Evolutionary conservation across 1,140 invertebrate genomes (phyloP).

Genomic region (Drosophila quadrilineata): DNA sequence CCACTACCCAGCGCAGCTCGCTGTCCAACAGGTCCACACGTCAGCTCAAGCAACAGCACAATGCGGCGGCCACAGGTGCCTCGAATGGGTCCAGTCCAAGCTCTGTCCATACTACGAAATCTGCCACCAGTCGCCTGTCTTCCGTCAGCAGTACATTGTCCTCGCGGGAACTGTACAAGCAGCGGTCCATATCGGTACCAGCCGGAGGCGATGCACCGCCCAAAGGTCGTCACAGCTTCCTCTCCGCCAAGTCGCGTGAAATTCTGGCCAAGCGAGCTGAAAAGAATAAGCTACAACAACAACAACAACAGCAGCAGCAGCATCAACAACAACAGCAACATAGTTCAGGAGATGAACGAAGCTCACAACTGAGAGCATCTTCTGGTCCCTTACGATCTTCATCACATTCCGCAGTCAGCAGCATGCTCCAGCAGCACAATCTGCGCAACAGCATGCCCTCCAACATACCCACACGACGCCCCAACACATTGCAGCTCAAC

Average conservation of each 20-base stretch:
- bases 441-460: constrained; percentile 69
- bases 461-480: constrained; percentile 73
- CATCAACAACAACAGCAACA: constrained; percentile 43
- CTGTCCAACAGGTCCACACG: constrained; percentile 55
- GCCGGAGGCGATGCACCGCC: constrained; percentile 38
- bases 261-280: constrained; percentile 75
- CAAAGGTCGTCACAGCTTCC: constrained; percentile 67
- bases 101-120: constrained; percentile 76
- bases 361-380: constrained; percentile 46
- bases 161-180: constrained; percentile 68
- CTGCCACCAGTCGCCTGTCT: constrained; percentile 71
- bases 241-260: constrained; percentile 77
- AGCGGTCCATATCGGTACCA: constrained; percentile 76
- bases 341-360: constrained; percentile 71
- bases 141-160: constrained; percentile 69
- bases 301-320: constrained; percentile 59
- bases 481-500: constrained; percentile 77
- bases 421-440: constrained; percentile 65
- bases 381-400: constrained; percentile 66
- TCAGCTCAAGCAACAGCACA: constrained; percentile 69
- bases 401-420: constrained; percentile 74
- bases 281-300: constrained; percentile 72
- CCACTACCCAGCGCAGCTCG: constrained; percentile 40
- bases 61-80: constrained; percentile 37
- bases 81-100: constrained; percentile 78